Base-by-base conservation (phyloP, 2,797 vertebrate genomes). In the Chrosomus eos region DNA sequence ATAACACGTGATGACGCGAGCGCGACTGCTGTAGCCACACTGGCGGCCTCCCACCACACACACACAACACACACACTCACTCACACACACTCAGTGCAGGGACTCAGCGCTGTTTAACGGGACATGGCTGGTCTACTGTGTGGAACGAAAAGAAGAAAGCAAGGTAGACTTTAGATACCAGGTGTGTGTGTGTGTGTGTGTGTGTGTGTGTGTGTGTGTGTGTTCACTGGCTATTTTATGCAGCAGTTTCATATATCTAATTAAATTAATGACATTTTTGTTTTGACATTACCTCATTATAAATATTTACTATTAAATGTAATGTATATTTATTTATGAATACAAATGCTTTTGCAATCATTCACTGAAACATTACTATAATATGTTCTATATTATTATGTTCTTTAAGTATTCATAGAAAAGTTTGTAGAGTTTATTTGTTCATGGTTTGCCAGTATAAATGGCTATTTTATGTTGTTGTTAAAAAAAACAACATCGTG, bases 81-180 rank as follows among this genome's bases (percentile, higher is more conserved):
- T 68, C 83, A 70, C 66, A 28, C 60, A 33, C 48, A 9, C 85
- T 74, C 33, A 77, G 82, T 72, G 70, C 86, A 51, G 40, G 31
- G 81, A 73, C 83, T 85, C 83, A 9, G 81, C 53, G 74, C 74
- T 80, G 86, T 80, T 26, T 60, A 51, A 74, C 70, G 77, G 84
- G 36, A 91, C 86, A 98, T 97, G 97, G 95, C 97, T 0, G 95
- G 95, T 0, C 94, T 97, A 6, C 93, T 98, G 76, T 97, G 97
- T 83, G 96, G 96, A 89, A 95, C 95, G 79, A 97, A 96, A 89
- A 95, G 90, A 90, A 96, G 92, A 90, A 97, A 96, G 88, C 96
- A 96, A 96, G 95, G 95, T 94, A 95, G 89, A 67, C 60, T 84
- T 85, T 66, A 72, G 66, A 38, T 31, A 2, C 66, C 13, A 51